phyloP scores from a whole-genome alignment of 1,140 invertebrate genomes.

The Camponotus floridanus region DNA sequence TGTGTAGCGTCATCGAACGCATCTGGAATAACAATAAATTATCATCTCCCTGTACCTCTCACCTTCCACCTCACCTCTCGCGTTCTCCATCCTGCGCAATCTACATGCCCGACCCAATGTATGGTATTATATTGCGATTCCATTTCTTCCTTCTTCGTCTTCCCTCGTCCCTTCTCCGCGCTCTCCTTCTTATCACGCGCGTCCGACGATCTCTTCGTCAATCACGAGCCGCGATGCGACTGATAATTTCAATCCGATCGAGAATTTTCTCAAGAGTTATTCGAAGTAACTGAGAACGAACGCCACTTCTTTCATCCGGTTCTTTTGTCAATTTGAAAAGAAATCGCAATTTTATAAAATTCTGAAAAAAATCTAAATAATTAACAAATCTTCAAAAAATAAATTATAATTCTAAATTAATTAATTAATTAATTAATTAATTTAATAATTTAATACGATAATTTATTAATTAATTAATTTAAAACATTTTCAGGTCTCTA shows the following conservation, averaged over 20 bases:
- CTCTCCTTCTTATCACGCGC: neutral
- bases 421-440: no score
- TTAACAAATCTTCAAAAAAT: no score
- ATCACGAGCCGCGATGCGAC: neutral
- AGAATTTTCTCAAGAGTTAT: neutral
- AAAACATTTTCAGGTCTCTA: no score
- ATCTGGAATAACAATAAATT: conserved; percentile 78
- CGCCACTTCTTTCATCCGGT: neutral
- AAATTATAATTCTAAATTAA: no score
- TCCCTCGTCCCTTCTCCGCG: neutral
- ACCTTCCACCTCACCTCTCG: conserved; percentile 54
- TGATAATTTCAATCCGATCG: neutral
- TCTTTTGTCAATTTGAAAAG: neutral
- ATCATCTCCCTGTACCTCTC: conserved; percentile 65
- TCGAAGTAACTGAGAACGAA: neutral
- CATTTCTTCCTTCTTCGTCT: conserved; percentile 22
- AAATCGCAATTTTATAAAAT: no score
- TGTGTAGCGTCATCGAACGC: conserved; percentile 76
- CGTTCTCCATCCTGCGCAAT: neutral
- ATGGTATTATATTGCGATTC: conserved; percentile 2
- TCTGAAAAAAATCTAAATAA: no score
- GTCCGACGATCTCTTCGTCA: neutral
- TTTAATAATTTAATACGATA: no score
- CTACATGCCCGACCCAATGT: neutral
- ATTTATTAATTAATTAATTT: no score